Percentiles rank a stretch among this genome's conserved stretches.
Conservation (phyloP, 2,113 vertebrate genomes). For the Dromas ardeola region DNA sequence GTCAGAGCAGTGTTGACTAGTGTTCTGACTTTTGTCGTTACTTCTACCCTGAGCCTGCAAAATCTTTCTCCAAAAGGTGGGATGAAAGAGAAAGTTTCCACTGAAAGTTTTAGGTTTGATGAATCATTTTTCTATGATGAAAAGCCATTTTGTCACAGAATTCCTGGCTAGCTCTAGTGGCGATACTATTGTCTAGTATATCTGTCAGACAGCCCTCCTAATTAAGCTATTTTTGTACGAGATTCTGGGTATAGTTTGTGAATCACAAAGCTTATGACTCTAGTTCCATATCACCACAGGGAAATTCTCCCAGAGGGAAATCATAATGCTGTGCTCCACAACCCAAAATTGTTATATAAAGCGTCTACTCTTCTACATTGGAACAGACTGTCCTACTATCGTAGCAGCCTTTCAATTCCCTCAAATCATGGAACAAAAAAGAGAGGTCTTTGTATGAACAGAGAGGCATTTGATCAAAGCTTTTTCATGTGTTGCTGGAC, state of each 20-base stretch:
- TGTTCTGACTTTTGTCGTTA: neutral
- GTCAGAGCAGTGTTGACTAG: neutral
- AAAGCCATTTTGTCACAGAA: conserved; percentile 29
- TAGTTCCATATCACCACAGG: neutral
- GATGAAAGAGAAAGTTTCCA: neutral
- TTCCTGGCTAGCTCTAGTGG: neutral
- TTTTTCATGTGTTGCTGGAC: conserved; percentile 1
- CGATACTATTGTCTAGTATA: neutral
- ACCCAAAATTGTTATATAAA: neutral
- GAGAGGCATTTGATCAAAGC: conserved; percentile 17
- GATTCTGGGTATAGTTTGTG: neutral
- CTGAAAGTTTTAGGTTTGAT: neutral
- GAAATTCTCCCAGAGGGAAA: conserved; percentile 9
- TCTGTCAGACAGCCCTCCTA: conserved; percentile 26
- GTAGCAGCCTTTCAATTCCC: neutral
- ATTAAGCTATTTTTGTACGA: conserved; percentile 25
- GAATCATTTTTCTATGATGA: conserved; percentile 1
- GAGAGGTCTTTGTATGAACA: neutral
- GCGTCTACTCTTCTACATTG: neutral
- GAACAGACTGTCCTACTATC: neutral
- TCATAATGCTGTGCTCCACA: neutral
- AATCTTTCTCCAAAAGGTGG: neutral
- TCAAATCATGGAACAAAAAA: neutral
- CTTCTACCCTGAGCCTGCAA: neutral
- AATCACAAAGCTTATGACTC: conserved; percentile 24